Conservation (phyloP, 2,113 vertebrate species). For the Oplegnathus fasciatus region DNA sequence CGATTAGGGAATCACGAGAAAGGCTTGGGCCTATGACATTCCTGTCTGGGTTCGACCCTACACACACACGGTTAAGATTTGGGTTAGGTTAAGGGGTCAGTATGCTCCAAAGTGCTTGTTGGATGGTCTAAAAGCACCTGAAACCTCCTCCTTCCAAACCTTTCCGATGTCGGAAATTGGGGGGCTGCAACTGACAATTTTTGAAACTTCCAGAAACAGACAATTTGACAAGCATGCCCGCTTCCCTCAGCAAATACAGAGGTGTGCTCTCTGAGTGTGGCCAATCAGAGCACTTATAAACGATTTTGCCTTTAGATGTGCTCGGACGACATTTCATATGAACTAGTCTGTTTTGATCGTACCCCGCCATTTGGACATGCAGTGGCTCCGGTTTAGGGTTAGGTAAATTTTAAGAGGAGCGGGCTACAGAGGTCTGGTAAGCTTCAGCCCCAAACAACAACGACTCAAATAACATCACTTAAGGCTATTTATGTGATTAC, state of each 20-base stretch:
- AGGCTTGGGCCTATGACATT: too few species aligned
- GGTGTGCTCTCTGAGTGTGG: background rate
- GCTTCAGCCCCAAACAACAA: background rate
- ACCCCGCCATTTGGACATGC: too few species aligned
- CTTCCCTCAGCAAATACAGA: background rate
- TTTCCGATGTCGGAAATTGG: too few species aligned
- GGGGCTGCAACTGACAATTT: background rate
- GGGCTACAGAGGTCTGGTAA: background rate
- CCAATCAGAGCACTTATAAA: background rate
- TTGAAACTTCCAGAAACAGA: background rate
- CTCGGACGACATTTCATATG: background rate
- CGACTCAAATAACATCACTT: background rate
- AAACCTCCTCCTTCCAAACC: background rate
- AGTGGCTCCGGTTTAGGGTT: too few species aligned
- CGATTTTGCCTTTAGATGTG: background rate
- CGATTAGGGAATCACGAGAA: background rate
- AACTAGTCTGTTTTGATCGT: too few species aligned
- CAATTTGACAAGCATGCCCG: background rate
- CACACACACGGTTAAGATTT: background rate
- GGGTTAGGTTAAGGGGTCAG: background rate
- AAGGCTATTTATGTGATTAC: background rate
- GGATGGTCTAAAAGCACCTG: background rate
- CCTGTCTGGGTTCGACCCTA: too few species aligned
- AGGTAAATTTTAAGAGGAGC: background rate
- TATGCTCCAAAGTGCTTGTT: background rate